Conservation (phyloP, 2,888 invertebrate species). For the Latrodectus hesperus region DNA sequence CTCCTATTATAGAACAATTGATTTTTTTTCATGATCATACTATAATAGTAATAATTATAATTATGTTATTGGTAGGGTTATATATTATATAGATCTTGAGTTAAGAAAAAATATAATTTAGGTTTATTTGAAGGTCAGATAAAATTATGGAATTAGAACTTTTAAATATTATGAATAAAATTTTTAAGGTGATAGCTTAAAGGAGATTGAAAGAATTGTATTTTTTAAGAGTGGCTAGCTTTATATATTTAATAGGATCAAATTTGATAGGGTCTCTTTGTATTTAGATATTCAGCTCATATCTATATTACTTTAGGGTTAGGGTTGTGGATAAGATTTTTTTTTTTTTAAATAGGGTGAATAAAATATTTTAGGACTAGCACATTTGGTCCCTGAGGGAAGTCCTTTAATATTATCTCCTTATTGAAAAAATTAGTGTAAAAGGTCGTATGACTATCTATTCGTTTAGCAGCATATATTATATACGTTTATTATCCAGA, state of each 20-base stretch:
- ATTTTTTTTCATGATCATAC: slow-evolving; percentile 73
- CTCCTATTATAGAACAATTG: slow-evolving; percentile 72
- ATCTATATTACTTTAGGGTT: slow-evolving; percentile 79
- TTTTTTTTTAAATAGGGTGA: slow-evolving; percentile 82
- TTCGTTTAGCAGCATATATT: slow-evolving; percentile 85
- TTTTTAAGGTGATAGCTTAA: slow-evolving; percentile 14
- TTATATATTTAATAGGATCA: slow-evolving; percentile 80
- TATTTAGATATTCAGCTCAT: slow-evolving; percentile 83
- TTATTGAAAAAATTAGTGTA: slow-evolving; percentile 84
- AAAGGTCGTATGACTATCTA: slow-evolving; percentile 82
- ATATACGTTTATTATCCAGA: slow-evolving; percentile 80
- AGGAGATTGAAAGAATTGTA: neutral
- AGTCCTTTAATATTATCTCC: slow-evolving; percentile 81
- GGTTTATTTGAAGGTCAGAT: slow-evolving; percentile 73
- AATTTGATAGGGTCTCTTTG: slow-evolving; percentile 83
- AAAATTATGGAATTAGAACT: slow-evolving; percentile 90
- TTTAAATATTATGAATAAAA: slow-evolving; percentile 76
- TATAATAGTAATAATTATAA: slow-evolving; percentile 72
- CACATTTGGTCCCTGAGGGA: slow-evolving; percentile 82
- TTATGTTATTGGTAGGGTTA: slow-evolving; percentile 71
- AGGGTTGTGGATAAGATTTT: slow-evolving; percentile 81
- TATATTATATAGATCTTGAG: slow-evolving; percentile 64
- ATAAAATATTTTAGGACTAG: slow-evolving; percentile 81
- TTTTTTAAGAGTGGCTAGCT: slow-evolving; percentile 73
- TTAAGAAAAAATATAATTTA: slow-evolving; percentile 32